Base-by-base conservation (phyloP, 2,797 vertebrate species). In the Gorsachius magnificus region DNA sequence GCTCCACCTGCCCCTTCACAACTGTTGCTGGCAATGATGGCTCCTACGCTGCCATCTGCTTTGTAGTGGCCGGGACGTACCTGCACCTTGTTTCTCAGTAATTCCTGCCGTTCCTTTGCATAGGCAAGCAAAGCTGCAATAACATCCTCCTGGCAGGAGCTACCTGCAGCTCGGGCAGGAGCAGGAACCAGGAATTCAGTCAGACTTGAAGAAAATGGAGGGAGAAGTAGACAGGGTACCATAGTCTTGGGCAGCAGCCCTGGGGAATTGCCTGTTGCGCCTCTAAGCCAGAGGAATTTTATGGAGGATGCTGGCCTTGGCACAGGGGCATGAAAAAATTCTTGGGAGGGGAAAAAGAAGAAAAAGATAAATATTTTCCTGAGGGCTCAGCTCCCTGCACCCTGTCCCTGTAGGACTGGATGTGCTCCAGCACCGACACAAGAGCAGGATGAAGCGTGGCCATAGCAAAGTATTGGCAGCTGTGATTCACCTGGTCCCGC, bases 261-360 rank as follows among this genome's bases (percentile, higher is more conserved):
- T 45, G 31, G 16, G 43, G 70, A 92, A 50, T 25, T 74, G 11
- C 29, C 28, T 56, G 13, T 11, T 69, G 28, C 26, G 26, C 13
- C 19, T 78, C 38, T 1, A 16, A 82, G 31, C 9, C 60, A 79
- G 48, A 80, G 17, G 18, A 80, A 38, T 69, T 66, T 56, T 38
- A 69, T 45, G n/a, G 43, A 79, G 57, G 51, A 80, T 90, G 58
- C 16, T 60, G 58, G 14, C 36, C 17, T 64, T 65, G 31, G 43
- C 72, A 63, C 6, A 68, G 33, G 21, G 28, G 11, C 25, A 48
- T n/a, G n/a, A 63, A 70, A 66, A 56, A 51, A 38, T 24, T 43
- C 4, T 6, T 11, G 9, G 9, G 19, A 13, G 16, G 1, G 3
- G 9, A 1, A 54, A 31, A 14, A 19, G 8, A n/a, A 82, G 48